A percentile compares a stretch with the other conserved stretches of the same genome.
phyloP scores from a whole-genome alignment of 1,140 invertebrate species.

The Heliconius eleuchia region DNA sequence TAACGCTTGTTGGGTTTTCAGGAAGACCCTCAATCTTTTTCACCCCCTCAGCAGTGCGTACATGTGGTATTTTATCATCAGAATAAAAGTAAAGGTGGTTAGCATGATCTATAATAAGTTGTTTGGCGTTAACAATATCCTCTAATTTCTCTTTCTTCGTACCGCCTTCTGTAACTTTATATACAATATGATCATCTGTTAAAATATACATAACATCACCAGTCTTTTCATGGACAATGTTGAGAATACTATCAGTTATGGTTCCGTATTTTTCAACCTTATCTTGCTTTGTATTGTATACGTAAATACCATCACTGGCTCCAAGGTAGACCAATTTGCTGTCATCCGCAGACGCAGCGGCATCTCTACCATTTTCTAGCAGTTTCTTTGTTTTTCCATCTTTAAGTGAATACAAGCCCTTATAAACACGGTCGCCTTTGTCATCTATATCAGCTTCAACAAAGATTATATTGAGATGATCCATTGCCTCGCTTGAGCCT shows the following conservation, averaged over 20 bases:
- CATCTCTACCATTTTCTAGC: constrained; percentile 55
- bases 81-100: constrained; percentile 60
- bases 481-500: constrained; percentile 19
- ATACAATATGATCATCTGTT: constrained; percentile 52
- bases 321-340: constrained; percentile 55
- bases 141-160: constrained; percentile 55
- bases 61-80: constrained; percentile 47
- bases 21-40: constrained; percentile 53
- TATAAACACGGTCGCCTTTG: constrained; percentile 31
- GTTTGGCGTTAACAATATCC: constrained; percentile 36
- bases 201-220: constrained; percentile 58
- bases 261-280: constrained; percentile 60
- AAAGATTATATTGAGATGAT: constrained; percentile 49
- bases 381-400: constrained; percentile 46
- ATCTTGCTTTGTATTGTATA: constrained; percentile 45
- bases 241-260: constrained; percentile 54
- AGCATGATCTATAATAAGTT: constrained; percentile 56
- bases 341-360: constrained; percentile 48
- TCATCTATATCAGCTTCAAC: constrained; percentile 52
- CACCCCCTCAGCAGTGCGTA: constrained; percentile 42
- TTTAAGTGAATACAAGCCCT: constrained; percentile 5
- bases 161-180: constrained; percentile 56
- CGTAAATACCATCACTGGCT: constrained; percentile 59
- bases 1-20: constrained; percentile 36
- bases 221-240: constrained; percentile 51